Evolutionary conservation across 2,888 invertebrate species (phyloP).

Genomic region (Sphaeridia pumilis): DNA sequence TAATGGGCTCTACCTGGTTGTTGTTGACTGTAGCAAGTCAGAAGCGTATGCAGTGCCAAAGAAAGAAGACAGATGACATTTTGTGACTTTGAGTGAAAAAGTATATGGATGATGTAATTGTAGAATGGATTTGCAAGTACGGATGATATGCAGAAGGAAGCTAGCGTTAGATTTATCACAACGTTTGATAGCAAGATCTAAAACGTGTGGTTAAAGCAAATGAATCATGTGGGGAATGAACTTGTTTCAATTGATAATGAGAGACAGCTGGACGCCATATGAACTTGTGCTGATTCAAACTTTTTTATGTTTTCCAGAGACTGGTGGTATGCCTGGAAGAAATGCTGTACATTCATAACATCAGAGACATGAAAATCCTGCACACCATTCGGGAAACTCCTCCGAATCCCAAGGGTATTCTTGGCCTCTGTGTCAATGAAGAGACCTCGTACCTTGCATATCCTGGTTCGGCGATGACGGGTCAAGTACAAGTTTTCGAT

Average conservation of each 20-base stretch:
- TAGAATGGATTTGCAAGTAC: too few species aligned
- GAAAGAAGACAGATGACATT: too few species aligned
- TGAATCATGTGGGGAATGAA: too few species aligned
- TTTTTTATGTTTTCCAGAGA: conserved; percentile 48
- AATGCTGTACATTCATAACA: conserved; percentile 95
- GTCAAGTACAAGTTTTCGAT: conserved; percentile 93
- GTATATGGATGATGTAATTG: too few species aligned
- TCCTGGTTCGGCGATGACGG: conserved; percentile 71
- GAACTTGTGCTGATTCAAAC: background rate
- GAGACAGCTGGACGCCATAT: background rate
- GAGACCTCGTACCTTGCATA: conserved; percentile 92
- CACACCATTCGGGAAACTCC: conserved; percentile 98
- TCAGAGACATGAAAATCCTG: conserved; percentile 93
- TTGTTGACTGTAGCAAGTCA: too few species aligned
- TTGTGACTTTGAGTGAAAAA: too few species aligned
- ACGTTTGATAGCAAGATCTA: too few species aligned
- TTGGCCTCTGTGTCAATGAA: conserved; percentile 75
- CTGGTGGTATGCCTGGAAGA: conserved; percentile 95
- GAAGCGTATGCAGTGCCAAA: too few species aligned
- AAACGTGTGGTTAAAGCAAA: too few species aligned
- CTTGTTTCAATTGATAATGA: too few species aligned
- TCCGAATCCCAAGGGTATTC: conserved; percentile 82
- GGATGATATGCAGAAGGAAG: too few species aligned
- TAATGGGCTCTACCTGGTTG: too few species aligned
- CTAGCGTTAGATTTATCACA: background rate